Evolutionary conservation across 2,113 vertebrate genomes (phyloP).

Genomic region (Tragelaphus buxtoni): DNA sequence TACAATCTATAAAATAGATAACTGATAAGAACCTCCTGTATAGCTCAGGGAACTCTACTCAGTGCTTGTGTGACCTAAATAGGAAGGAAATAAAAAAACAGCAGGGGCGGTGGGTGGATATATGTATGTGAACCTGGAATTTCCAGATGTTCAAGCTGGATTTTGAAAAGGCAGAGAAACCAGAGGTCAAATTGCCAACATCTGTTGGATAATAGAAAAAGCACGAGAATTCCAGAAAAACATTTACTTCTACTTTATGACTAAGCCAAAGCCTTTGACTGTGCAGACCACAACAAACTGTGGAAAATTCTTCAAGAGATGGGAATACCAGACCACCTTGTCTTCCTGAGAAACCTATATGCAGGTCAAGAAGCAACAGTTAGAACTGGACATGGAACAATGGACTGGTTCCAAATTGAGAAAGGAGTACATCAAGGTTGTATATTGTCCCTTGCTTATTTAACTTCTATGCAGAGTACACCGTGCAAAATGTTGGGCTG

Average conservation of each 20-base stretch:
- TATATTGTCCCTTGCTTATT: not conserved
- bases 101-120: rapidly evolving
- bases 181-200: not conserved
- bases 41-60: not conserved
- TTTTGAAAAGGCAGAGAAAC: not conserved
- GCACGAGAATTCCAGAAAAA: not conserved
- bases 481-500: not conserved
- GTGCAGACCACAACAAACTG: not conserved
- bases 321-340: not conserved
- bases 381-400: not conserved
- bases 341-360: not conserved
- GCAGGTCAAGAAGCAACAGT: not conserved
- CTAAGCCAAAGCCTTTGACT: not conserved
- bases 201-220: not conserved
- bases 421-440: not conserved
- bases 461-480: not conserved
- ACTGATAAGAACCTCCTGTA: not conserved
- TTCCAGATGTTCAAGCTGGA: not conserved
- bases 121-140: not conserved
- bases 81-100: not conserved
- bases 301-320: not conserved
- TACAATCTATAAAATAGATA: not conserved
- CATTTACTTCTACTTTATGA: not conserved
- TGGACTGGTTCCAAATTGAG: not conserved
- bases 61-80: not conserved